A percentile compares a stretch with the other conserved stretches of the same genome.
These are phyloP conservation scores for Escarpia spicata DNA, from an alignment of 2,888 invertebrate genomes.

Conservation along the genomic window DNA sequence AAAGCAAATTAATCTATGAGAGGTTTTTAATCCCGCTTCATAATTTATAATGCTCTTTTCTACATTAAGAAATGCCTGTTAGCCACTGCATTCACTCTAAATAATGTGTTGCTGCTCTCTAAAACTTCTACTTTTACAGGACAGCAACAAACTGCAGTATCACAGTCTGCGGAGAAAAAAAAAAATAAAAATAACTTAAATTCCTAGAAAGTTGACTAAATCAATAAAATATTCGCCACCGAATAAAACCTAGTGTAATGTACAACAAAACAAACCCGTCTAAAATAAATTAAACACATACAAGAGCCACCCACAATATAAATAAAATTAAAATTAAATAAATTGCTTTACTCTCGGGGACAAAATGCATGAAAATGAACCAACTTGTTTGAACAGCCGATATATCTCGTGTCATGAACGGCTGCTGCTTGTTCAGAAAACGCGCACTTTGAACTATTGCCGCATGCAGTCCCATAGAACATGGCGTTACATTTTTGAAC, in stretches of 20 bases:
- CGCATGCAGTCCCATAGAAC: neutral
- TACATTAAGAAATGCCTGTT: neutral
- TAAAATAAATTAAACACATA: constrained; percentile 1
- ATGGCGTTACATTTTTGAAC: neutral
- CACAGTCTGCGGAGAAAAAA: neutral
- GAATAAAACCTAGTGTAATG: neutral
- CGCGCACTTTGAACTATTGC: neutral
- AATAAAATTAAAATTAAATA: neutral
- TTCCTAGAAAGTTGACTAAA: neutral
- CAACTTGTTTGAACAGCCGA: neutral
- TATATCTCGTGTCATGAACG: neutral
- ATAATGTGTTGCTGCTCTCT: neutral
- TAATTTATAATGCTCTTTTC: neutral
- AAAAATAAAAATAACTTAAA: neutral
- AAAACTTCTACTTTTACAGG: neutral
- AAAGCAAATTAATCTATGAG: neutral
- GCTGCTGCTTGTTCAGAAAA: neutral
- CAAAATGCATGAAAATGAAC: neutral
- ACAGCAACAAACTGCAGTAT: neutral
- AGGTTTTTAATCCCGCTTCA: neutral
- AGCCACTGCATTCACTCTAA: neutral
- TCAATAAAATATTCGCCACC: neutral
- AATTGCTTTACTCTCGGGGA: neutral
- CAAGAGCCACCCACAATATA: neutral
- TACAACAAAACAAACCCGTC: neutral